A percentile compares a stretch with the other conserved stretches of the same genome.
Conservation (phyloP, 35 echinoderm and acorn worm species). For the Lytechinus variegatus region DNA sequence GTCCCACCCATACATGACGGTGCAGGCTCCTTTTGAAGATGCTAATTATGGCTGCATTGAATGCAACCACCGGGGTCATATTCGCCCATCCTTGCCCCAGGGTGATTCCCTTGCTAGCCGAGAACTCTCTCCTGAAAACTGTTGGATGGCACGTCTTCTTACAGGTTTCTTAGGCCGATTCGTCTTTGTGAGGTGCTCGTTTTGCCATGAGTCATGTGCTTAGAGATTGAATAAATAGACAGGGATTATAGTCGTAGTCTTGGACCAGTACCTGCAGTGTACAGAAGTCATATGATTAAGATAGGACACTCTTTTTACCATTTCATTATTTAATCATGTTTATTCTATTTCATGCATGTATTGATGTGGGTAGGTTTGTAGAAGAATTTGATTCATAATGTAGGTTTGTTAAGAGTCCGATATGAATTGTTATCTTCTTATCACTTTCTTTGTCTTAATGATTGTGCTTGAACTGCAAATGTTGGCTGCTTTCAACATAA, state of each 20-base stretch:
- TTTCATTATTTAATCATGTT: neutral
- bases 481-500: neutral
- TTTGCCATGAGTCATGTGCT: constrained; percentile 13
- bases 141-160: neutral
- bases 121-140: constrained; percentile 31
- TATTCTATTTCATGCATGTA: neutral
- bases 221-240: neutral
- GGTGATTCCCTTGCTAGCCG: neutral
- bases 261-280: neutral
- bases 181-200: neutral
- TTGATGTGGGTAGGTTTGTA: neutral
- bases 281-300: neutral
- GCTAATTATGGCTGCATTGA: constrained; percentile 21
- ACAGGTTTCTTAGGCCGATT: neutral
- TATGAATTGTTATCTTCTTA: too few relatives aligned
- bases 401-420: too few relatives aligned
- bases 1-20: neutral
- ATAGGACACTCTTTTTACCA: neutral
- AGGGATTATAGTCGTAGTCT: neutral
- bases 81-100: neutral
- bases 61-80: neutral
- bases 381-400: neutral
- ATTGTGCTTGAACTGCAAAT: neutral
- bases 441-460: too few relatives aligned
- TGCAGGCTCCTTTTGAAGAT: neutral